A percentile compares a stretch with the other conserved stretches of the same genome.
These are phyloP conservation scores for Acanthurus leucopareius DNA, from an alignment of 2,797 vertebrate species.

Conservation along the genomic window DNA sequence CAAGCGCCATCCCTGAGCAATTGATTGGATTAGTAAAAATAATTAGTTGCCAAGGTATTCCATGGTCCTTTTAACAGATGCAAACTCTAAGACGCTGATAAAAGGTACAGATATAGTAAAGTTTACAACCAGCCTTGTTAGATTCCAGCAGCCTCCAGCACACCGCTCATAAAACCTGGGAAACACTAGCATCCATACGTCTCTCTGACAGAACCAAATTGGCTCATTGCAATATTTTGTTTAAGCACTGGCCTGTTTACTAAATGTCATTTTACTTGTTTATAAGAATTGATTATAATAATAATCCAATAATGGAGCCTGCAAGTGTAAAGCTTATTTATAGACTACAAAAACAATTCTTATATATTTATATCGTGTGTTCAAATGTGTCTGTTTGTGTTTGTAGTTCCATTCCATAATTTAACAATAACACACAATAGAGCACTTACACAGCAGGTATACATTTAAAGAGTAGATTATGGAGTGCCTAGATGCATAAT, in stretches of 20 bases:
- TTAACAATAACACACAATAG: constrained; percentile 42
- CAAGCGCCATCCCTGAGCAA: background rate
- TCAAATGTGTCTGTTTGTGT: background rate
- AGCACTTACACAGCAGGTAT: constrained; percentile 45
- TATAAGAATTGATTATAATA: background rate
- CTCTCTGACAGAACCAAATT: background rate
- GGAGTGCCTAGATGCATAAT: constrained; percentile 60
- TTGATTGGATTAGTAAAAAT: constrained; percentile 11
- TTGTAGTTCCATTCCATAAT: constrained; percentile 28
- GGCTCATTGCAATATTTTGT: background rate
- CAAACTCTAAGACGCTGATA: constrained; percentile 12
- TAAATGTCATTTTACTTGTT: constrained; percentile 6
- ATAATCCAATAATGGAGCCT: too few relatives aligned
- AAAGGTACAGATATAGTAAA: constrained; percentile 28
- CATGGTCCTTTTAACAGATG: background rate
- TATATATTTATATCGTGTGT: background rate
- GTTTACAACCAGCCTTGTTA: constrained; percentile 3
- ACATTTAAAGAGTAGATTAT: constrained; percentile 66
- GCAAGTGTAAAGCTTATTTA: background rate
- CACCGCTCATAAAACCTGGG: background rate
- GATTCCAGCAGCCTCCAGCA: background rate
- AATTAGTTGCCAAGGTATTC: constrained; percentile 28
- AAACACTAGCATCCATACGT: background rate
- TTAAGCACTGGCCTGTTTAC: constrained; percentile 1
- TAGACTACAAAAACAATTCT: background rate